Percentiles rank a stretch among this genome's conserved stretches.
phyloP scores from a whole-genome alignment of 2,113 vertebrate species.

The Diadophis punctatus region DNA sequence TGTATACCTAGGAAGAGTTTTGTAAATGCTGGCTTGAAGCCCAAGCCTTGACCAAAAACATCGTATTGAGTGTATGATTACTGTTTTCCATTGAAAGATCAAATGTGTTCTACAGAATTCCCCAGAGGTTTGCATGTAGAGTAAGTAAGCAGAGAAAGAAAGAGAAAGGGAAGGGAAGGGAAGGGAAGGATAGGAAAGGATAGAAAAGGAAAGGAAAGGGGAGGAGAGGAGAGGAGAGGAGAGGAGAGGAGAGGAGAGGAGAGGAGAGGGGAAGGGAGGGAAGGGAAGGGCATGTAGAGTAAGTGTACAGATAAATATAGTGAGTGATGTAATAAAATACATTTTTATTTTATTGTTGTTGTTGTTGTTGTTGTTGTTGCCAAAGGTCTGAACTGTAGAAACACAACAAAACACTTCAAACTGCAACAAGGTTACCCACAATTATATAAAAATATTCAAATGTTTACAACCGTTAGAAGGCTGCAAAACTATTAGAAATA shows the following conservation, averaged over 20 bases:
- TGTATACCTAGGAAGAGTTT: neutral
- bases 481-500: neutral
- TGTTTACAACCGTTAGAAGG: neutral
- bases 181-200: no score
- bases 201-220: no score
- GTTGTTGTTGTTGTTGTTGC: neutral
- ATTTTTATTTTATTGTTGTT: neutral
- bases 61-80: neutral
- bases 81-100: neutral
- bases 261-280: no score
- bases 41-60: neutral
- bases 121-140: neutral
- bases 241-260: no score
- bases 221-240: no score
- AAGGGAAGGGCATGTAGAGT: no score
- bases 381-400: neutral
- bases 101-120: neutral
- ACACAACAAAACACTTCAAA: neutral
- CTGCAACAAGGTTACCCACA: neutral
- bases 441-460: neutral
- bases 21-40: neutral
- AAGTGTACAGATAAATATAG: neutral
- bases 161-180: no score
- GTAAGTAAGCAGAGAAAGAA: no score
- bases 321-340: no score